Evolutionary conservation across 2,888 invertebrate species (phyloP), one percentile per base, ranked within the genome.

Genomic region (Latrodectus hesperus): DNA sequence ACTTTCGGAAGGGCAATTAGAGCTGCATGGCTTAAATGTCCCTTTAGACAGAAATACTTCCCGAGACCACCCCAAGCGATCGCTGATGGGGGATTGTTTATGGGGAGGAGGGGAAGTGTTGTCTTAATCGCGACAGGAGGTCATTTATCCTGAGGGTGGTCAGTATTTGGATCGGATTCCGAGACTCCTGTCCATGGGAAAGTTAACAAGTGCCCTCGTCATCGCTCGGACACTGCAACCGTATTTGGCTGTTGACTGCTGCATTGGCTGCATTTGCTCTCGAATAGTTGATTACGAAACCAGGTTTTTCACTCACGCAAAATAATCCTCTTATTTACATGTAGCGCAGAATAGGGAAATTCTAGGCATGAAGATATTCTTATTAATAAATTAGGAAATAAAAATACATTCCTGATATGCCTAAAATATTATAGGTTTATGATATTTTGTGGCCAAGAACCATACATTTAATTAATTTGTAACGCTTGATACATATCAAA

Each of bases 61-160:
- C 38, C 38, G 38, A 38, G 38, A 38, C 38, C 38, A 38, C 38
- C 64, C 64, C 16, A n/a, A n/a, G n/a, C 64, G 64, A 16, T 17
- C 17, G n/a, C n/a, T 64, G 68, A 12, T 14, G 38, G 74, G 53
- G 17, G 38, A 55, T 80, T 67, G 81, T 81, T 87, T 87, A 87
- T 87, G 17, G 81, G 65, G 14, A 38, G 55, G 64, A 60, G 80
- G 65, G 53, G 17, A n/a, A 22, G 71, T 87, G 86, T 87, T 87
- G 86, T 87, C 81, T 87, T 87, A 87, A 87, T 87, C 86, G 76
- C 73, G 86, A 87, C 86, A 82, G 81, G 14, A n/a, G n/a, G 86
- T 77, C 86, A 77, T 87, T 81, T 81, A 81, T 87, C 75, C 70
- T 78, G n/a, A 11, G 64, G 64, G 53, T 49, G 55, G 68, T 26